Base-by-base conservation (phyloP, 1,140 invertebrate genomes). In the Andrena cerasifolii region DNA sequence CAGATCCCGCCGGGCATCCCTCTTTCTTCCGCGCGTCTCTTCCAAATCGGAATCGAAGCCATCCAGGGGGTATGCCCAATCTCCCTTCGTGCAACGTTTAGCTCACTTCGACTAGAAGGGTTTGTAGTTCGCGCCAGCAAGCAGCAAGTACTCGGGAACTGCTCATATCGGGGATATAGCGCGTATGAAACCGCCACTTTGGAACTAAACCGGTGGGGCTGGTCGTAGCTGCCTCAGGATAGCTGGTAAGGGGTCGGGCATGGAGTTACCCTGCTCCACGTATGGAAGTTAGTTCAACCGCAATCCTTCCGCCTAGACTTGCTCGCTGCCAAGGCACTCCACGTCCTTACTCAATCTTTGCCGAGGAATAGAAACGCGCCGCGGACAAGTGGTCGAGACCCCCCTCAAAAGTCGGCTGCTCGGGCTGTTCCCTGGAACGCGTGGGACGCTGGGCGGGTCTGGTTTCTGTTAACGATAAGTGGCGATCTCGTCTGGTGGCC, bases 121-220 rank as follows among this genome's bases (percentile, higher is more conserved):
- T 59, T 59, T 31, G 74, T 33, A 77, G 66, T 43, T 71, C 14
- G 66, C 56, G 18, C 75, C 67, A 62, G 28, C 79, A 62, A 61
- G 72, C 66, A 71, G 54, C 75, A 80, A 70, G 72, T 65, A 70
- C 77, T 80, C 40, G 78, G 78, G 53, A 82, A 86, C 78, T 86
- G 75, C 77, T 83, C 84, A 82, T 84, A 87, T 88, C 83, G 76
- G 63, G 58, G 61, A 78, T 77, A 74, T 61, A 80, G 58, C 78
- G 73, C 86, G 86, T 78, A 86, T 79, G 86, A 87, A 89, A 87
- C 85, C 85, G 62, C 86, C 82, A 87, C 83, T 88, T 89, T 80
- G 85, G 65, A 89, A 89, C 81, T 88, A 84, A 88, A 80, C 73
- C 54, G 78, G 40, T 26, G 51, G 59, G 51, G 76, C 43, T 68